Percentiles rank a stretch among this genome's conserved stretches.
Conservation (phyloP, 2,797 vertebrate species). For the Sus cebifrons region DNA sequence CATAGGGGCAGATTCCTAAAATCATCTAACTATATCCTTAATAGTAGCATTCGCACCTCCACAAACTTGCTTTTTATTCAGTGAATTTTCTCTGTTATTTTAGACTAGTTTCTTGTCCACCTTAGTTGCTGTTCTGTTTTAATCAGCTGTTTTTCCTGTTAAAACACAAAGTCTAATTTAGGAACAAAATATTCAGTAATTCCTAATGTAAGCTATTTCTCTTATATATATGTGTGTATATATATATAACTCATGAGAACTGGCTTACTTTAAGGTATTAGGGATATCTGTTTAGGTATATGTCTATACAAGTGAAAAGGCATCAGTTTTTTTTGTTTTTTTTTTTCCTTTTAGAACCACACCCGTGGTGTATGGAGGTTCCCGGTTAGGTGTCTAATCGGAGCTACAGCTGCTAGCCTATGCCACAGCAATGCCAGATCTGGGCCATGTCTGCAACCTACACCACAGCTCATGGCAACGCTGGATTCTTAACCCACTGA, state of each 20-base stretch:
- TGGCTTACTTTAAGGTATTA: not conserved
- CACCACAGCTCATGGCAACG: too few relatives aligned
- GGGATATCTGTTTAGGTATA: not conserved
- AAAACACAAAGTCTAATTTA: not conserved
- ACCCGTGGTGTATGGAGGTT: too few relatives aligned
- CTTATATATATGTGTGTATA: not conserved
- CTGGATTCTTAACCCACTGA: too few relatives aligned
- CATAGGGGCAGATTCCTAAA: not conserved
- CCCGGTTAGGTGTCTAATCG: too few relatives aligned
- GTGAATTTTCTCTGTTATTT: not conserved
- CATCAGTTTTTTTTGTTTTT: too few relatives aligned
- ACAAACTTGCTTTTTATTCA: not conserved
- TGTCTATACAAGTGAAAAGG: not conserved
- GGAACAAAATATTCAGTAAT: not conserved
- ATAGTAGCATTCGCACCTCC: not conserved
- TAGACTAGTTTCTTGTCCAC: not conserved
- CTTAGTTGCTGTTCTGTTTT: not conserved
- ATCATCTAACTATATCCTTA: not conserved
- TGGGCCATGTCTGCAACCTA: too few relatives aligned
- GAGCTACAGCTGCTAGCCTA: too few relatives aligned
- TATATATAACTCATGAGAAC: not conserved
- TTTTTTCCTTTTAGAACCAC: too few relatives aligned
- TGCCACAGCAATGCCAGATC: too few relatives aligned
- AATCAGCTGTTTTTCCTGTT: not conserved
- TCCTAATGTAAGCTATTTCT: not conserved